These are phyloP conservation scores for Protaetia brevitarsis DNA, from an alignment of 1,140 invertebrate genomes.

Conservation along the genomic window DNA sequence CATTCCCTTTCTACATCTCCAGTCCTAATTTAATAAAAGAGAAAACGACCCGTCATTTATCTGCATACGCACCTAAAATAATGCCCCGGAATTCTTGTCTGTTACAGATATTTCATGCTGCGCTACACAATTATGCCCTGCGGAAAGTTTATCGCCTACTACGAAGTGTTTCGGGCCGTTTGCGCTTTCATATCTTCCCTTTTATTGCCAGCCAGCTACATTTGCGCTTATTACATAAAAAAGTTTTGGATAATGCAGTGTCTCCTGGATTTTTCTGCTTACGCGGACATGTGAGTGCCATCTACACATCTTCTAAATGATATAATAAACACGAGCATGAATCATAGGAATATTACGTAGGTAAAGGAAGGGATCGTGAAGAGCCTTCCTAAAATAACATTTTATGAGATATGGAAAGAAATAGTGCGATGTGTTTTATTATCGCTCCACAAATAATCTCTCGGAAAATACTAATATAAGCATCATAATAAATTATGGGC, in stretches of 20 bases:
- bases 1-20: too few species aligned
- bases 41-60: background rate
- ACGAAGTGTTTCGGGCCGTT: slow-evolving; percentile 44
- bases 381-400: too few species aligned
- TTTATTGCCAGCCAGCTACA: slow-evolving; percentile 34
- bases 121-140: slow-evolving; percentile 24
- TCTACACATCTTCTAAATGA: background rate
- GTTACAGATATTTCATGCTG: slow-evolving; percentile 27
- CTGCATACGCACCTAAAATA: background rate
- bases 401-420: too few species aligned
- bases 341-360: too few species aligned
- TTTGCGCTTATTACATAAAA: slow-evolving; percentile 22
- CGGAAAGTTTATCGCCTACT: slow-evolving; percentile 35
- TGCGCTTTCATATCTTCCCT: slow-evolving; percentile 45
- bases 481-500: too few species aligned
- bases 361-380: too few species aligned
- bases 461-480: too few species aligned
- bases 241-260: slow-evolving; percentile 5
- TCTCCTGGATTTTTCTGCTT: slow-evolving; percentile 38
- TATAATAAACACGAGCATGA: too few species aligned
- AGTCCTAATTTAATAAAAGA: background rate
- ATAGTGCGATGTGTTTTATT: too few species aligned
- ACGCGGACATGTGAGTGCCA: slow-evolving; percentile 19
- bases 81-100: background rate
- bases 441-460: too few species aligned